phyloP scores from a whole-genome alignment of 2,797 vertebrate species.

The Trematomus bernacchii region DNA sequence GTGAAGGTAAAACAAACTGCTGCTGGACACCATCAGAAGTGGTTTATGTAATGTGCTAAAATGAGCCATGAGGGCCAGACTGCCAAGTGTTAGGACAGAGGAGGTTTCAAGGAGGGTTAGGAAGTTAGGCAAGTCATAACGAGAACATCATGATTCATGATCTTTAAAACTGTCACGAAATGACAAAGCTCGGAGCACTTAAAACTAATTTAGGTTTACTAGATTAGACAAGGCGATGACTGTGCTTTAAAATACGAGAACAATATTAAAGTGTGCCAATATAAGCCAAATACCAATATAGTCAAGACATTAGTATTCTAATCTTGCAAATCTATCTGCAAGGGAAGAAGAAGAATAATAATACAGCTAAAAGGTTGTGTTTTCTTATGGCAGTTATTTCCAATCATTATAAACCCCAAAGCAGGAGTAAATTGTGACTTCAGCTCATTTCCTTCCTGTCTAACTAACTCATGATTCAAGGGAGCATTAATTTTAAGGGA shows the following conservation, averaged over 20 bases:
- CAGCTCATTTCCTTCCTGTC: slow-evolving; percentile 2
- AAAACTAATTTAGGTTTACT: slow-evolving; percentile 16
- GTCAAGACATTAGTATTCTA: not conserved
- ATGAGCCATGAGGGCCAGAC: slow-evolving; percentile 50
- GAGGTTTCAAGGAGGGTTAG: slow-evolving; percentile 43
- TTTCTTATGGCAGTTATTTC: not conserved
- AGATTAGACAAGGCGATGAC: slow-evolving; percentile 18
- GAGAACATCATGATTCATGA: slow-evolving; percentile 55
- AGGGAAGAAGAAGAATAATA: not conserved
- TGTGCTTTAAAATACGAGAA: not conserved
- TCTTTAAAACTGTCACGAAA: slow-evolving; percentile 29
- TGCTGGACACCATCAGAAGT: slow-evolving; percentile 5
- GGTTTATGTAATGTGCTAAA: slow-evolving; percentile 50
- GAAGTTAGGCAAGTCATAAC: slow-evolving; percentile 43
- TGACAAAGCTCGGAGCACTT: slow-evolving; percentile 17
- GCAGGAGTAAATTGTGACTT: not conserved
- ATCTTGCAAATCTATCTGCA: not conserved
- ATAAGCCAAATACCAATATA: not conserved
- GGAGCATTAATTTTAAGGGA: not conserved
- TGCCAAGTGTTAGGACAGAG: slow-evolving; percentile 53
- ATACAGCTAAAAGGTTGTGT: not conserved
- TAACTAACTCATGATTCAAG: not conserved
- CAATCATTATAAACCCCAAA: not conserved
- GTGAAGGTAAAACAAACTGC: not conserved
- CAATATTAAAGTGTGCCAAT: not conserved